phyloP scores from a whole-genome alignment of 2,113 vertebrate genomes.

The Brachionichthys hirsutus region DNA sequence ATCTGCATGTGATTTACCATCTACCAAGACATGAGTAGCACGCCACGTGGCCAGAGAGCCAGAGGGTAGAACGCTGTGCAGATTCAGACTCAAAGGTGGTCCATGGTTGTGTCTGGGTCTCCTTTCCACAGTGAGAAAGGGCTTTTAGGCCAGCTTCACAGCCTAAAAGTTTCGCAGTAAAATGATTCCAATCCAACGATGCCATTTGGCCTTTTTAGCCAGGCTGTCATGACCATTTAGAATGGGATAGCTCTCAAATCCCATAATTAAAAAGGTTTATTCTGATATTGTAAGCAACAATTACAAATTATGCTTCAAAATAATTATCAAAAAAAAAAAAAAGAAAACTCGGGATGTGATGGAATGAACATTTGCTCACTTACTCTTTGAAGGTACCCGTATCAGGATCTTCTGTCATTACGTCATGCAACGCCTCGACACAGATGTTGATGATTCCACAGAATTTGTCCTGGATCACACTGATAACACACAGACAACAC shows the following conservation, averaged over 20 bases:
- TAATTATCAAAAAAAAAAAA: background rate
- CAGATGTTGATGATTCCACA: conserved; percentile 95
- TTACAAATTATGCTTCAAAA: conserved; percentile 1
- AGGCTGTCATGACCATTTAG: background rate
- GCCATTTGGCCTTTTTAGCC: conserved; percentile 4
- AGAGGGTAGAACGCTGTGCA: background rate
- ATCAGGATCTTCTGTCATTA: conserved; percentile 95
- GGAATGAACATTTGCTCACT: conserved; percentile 49
- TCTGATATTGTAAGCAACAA: background rate
- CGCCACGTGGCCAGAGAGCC: background rate
- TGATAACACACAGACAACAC: conserved; percentile 64
- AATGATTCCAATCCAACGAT: conserved; percentile 1
- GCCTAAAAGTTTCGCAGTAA: conserved; percentile 28
- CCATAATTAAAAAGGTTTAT: background rate
- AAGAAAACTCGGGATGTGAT: no score
- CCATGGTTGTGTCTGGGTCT: conserved; percentile 4
- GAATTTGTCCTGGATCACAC: conserved; percentile 97
- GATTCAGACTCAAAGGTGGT: background rate
- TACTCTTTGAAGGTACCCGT: conserved; percentile 93
- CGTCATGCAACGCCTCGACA: conserved; percentile 93
- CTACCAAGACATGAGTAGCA: conserved; percentile 7
- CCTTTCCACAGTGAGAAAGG: background rate
- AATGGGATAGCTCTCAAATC: background rate
- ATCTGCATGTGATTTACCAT: conserved; percentile 14
- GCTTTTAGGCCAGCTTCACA: conserved; percentile 27